Evolutionary conservation across 2,888 invertebrate species (phyloP), one percentile per base, ranked within the genome.

Genomic region (Xestia ashworthii): DNA sequence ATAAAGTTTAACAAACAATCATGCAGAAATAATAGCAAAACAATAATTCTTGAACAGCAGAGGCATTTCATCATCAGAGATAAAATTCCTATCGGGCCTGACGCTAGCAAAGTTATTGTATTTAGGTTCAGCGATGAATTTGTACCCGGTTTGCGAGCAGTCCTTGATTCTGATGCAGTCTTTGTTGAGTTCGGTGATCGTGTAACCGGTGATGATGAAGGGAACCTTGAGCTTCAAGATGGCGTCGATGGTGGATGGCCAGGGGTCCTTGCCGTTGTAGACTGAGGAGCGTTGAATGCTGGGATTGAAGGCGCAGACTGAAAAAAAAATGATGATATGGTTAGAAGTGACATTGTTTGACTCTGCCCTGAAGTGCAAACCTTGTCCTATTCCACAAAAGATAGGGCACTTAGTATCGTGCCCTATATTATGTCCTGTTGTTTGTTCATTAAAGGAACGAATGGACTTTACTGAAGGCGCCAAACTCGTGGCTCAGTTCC

Each of bases 41-140:
- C 97, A 98, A 92, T 97, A 97, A 94, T 98, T 98, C 91, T 98
- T 98, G 89, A 98, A 98, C 90, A 98, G 97, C 77, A 98, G 93
- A 0, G 98, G 98, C 68, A 97, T 97, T 67, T 97, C 97, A 81
- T 98, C 97, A 88, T 98, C 98, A 11, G 98, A 98, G 22, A 98
- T 97, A 84, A 98, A 98, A 90, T 98, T 98, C 69, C 98, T 97
- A 86, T 98, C 98, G 0, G 98, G 98, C 82, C 98, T 97, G 0
- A 97, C 96, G 65, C 98, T 98, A 0, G 98, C 96, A 87, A 97
- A 98, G 0, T 97, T 97, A 93, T 98, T 98, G 55, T 93, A 94
- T 22, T 95, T 95, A 0, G 98, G 97, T 14, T 97, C 97, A 0
- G 97, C 90, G 14, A 98, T 89, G 0, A 97, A 91, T 64, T 97